A percentile compares a stretch with the other conserved stretches of the same genome.
These are phyloP conservation scores for Schizothorax lantsangensis DNA, from an alignment of 2,797 vertebrate species.

Conservation along the genomic window DNA sequence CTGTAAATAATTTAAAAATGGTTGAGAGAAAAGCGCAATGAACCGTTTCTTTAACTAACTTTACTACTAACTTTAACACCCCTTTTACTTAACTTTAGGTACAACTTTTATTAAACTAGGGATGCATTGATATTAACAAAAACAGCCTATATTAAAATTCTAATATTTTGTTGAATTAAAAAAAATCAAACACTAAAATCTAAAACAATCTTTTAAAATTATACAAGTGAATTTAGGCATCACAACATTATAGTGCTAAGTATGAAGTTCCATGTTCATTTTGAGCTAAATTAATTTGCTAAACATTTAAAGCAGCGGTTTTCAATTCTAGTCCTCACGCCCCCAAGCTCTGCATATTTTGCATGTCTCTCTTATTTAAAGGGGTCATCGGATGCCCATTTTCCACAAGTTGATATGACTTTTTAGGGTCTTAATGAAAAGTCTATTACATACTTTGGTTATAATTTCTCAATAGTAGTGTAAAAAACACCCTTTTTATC, in stretches of 20 bases:
- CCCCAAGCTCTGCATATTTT: no score
- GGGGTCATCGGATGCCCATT: no score
- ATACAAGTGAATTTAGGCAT: not conserved
- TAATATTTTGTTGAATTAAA: not conserved
- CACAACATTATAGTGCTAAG: not conserved
- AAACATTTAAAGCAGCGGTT: not conserved
- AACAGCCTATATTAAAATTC: not conserved
- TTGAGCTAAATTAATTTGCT: not conserved
- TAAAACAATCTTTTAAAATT: not conserved
- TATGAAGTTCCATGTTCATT: not conserved
- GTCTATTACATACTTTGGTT: no score
- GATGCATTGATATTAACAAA: not conserved
- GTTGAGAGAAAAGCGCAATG: not conserved
- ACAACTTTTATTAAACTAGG: not conserved
- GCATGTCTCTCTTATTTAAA: no score
- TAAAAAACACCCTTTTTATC: no score
- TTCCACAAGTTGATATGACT: no score
- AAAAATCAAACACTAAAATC: not conserved
- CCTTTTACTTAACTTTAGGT: not conserved
- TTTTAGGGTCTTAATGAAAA: no score
- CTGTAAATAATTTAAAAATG: constrained; percentile 23
- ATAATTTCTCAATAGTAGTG: no score
- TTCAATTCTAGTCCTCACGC: not conserved
- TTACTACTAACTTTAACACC: not conserved
- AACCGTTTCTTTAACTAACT: no score